Conservation (phyloP, 2,113 vertebrate species). For the Rutilus rutilus region DNA sequence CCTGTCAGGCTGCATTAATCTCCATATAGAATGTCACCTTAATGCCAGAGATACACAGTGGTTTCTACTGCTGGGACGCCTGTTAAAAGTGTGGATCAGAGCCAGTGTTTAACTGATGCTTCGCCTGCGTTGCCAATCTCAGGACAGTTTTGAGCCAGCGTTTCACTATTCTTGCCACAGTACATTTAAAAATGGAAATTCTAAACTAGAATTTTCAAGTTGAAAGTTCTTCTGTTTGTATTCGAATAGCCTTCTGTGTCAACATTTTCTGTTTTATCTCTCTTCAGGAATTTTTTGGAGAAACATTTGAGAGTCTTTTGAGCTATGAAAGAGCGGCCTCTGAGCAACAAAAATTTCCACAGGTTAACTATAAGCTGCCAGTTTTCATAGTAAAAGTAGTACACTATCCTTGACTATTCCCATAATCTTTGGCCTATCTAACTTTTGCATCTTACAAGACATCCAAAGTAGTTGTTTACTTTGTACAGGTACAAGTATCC, state of each 20-base stretch:
- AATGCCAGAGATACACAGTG: constrained; percentile 53
- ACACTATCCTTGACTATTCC: not conserved
- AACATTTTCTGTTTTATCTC: not conserved
- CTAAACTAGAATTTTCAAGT: not conserved
- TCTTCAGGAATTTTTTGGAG: not conserved
- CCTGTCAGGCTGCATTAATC: constrained; percentile 58
- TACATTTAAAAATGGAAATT: not conserved
- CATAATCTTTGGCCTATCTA: too few species aligned
- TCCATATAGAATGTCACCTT: constrained; percentile 61
- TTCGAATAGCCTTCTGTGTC: not conserved
- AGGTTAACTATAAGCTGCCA: not conserved
- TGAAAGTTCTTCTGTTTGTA: not conserved
- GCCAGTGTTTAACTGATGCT: constrained; percentile 39
- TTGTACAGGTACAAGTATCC: too few species aligned
- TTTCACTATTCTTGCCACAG: not conserved
- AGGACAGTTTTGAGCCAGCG: not conserved
- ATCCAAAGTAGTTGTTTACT: not conserved
- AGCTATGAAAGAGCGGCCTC: not conserved
- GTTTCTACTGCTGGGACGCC: constrained; percentile 44
- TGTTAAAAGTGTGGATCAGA: constrained; percentile 47
- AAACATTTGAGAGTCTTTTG: not conserved
- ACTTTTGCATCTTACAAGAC: not conserved
- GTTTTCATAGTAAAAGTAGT: not conserved
- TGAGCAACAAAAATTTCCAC: not conserved
- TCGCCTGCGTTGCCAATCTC: constrained; percentile 32